Base-by-base conservation (phyloP, 2,888 invertebrate species). In the Leptogaster cylindrica region DNA sequence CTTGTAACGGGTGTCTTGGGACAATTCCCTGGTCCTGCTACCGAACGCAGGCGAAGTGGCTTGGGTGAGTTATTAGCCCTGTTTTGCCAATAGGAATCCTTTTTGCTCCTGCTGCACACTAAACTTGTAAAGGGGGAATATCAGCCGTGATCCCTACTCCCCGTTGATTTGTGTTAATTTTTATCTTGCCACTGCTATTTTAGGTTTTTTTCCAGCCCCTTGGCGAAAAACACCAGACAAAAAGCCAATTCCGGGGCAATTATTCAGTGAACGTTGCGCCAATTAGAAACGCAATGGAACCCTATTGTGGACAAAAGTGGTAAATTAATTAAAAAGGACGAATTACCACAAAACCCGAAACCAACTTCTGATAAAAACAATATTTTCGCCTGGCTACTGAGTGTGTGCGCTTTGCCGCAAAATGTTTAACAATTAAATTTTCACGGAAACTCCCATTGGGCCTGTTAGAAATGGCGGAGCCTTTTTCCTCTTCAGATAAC, bases 51-150 rank as follows among this genome's bases (percentile, higher is more conserved):
- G 23, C 25, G 2, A 23, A 3, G 68, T 58, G 58, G 46, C 66
- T 20, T 46, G 58, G 28, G 66, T 68, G 58, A 68, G 58, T 68
- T 68, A 68, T 68, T 68, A 58, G 55, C 27, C 50, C 52, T 48
- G 52, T 65, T 58, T 68, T 58, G 68, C 65, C 68, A 48, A 36
- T 55, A 65, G 58, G 68, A 55, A 55, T 55, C 55, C 36, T 36
- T 55, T n/a, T 55, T n/a, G 18, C 55, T 55, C 55, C 23, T 39
- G 20, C 36, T 5, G 46, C n/a, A 20, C 46, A 25, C 23, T 25
- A 20, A 36, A 55, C 36, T 55, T 18, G 31, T 36, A 7, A 8
- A 7, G 12, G 55, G 55, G 55, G 20, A 20, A 20, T 2, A 36
- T 36, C 55, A 55, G 55, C 36, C 6, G n/a, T 36, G 23, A 55